These are phyloP conservation scores for Dusona sp. DNA, from an alignment of 2,888 invertebrate genomes.

Conservation along the genomic window DNA sequence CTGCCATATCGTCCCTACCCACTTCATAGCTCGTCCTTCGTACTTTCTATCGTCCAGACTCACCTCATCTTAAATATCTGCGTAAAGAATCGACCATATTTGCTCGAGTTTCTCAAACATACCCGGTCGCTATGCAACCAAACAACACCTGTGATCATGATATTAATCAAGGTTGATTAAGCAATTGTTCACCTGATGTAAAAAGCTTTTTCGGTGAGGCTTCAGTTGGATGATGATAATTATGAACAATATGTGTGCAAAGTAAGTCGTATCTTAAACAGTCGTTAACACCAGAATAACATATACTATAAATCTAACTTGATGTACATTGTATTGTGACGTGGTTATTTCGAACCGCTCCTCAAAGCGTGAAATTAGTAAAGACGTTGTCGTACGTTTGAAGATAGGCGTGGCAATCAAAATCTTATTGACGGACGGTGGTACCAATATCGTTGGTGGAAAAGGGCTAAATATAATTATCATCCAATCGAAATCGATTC, in stretches of 20 bases:
- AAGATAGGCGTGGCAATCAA: too few species aligned
- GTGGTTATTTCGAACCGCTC: background rate
- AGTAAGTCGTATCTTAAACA: background rate
- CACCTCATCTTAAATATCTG: conserved; percentile 57
- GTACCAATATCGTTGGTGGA: too few species aligned
- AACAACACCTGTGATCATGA: conserved; percentile 8
- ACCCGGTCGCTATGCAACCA: background rate
- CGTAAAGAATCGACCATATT: conserved; percentile 44
- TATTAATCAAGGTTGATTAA: background rate
- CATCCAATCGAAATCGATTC: too few species aligned
- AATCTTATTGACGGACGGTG: too few species aligned
- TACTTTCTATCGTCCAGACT: conserved; percentile 38
- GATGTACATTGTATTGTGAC: too few species aligned
- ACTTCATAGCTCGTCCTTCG: conserved; percentile 31
- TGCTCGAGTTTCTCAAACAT: conserved; percentile 48
- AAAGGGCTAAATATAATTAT: too few species aligned
- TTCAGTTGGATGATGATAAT: background rate
- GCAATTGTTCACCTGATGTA: background rate
- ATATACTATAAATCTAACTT: too few species aligned
- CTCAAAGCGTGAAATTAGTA: too few species aligned
- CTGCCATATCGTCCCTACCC: conserved; percentile 42
- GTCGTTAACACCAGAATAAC: background rate
- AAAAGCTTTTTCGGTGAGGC: background rate
- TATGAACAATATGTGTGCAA: background rate
- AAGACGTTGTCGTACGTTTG: too few species aligned